Evolutionary conservation across 2,888 invertebrate genomes (phyloP).

Genomic region (Drosophila fungiperda): DNA sequence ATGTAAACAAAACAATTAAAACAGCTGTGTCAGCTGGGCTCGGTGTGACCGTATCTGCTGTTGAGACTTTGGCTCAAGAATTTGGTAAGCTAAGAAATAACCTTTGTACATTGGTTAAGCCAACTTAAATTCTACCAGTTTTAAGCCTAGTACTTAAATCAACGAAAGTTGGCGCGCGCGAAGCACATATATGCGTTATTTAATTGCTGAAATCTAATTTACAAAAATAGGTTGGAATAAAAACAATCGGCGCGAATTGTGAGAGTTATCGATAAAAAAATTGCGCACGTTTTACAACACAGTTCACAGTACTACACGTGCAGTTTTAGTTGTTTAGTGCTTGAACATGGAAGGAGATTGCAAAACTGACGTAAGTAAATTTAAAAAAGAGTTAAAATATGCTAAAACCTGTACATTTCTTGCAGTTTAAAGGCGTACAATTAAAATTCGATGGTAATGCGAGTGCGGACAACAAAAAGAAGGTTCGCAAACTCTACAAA

Average conservation of each 20-base stretch:
- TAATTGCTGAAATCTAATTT: neutral
- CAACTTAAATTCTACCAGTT: neutral
- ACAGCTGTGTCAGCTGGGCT: conserved; percentile 37
- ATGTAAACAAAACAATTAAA: conserved; percentile 56
- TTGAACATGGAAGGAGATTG: neutral
- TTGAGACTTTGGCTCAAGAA: neutral
- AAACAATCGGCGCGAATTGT: neutral
- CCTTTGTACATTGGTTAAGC: conserved; percentile 8
- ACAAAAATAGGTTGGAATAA: neutral
- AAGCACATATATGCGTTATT: neutral
- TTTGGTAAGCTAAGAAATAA: neutral
- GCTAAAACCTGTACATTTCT: neutral
- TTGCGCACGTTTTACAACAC: neutral
- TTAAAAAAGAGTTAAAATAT: neutral
- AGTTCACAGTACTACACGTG: neutral
- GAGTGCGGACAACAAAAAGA: neutral
- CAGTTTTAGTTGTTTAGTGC: neutral
- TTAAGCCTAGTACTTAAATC: neutral
- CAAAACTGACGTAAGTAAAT: neutral
- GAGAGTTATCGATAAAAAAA: neutral
- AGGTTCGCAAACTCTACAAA: conserved; percentile 5
- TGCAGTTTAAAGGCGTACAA: neutral
- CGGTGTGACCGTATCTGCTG: conserved; percentile 42
- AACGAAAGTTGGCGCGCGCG: neutral
- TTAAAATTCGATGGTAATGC: neutral